Conservation (phyloP, 2,113 vertebrate genomes). For the Callorhinus ursinus region DNA sequence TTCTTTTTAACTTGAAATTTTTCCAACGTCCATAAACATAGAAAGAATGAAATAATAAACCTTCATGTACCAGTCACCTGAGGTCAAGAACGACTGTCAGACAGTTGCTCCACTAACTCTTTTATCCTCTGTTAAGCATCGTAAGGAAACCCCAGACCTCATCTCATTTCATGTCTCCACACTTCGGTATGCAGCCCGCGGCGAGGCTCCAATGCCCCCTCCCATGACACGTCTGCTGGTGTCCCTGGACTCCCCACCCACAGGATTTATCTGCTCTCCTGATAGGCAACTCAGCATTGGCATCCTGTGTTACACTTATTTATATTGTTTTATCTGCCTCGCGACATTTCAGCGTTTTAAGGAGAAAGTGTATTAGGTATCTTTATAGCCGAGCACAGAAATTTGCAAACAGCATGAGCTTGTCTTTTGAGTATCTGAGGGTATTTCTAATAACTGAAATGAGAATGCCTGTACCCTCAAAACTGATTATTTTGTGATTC, state of each 20-base stretch:
- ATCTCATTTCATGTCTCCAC: not conserved
- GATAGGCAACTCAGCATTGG: not conserved
- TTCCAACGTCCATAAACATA: not conserved
- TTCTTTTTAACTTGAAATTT: not conserved
- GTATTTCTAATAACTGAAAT: not conserved
- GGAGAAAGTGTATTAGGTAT: not conserved
- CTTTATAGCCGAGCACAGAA: not conserved
- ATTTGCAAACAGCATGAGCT: not conserved
- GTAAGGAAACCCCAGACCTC: not conserved
- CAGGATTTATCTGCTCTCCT: not conserved
- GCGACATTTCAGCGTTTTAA: not conserved
- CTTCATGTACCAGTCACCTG: not conserved
- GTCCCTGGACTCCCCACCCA: fast-evolving
- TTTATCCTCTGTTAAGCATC: not conserved
- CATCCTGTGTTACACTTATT: not conserved
- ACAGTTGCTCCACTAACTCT: not conserved
- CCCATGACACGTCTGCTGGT: not conserved
- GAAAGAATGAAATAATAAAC: not conserved
- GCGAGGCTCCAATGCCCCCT: not conserved
- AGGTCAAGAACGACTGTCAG: not conserved
- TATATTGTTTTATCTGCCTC: not conserved
- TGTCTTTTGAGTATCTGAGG: not conserved
- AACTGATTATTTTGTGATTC: not conserved
- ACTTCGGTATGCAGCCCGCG: not conserved
- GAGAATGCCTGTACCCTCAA: not conserved